These are phyloP conservation scores for Cyclina sinensis DNA, from an alignment of 1,140 invertebrate genomes.

Conservation along the genomic window DNA sequence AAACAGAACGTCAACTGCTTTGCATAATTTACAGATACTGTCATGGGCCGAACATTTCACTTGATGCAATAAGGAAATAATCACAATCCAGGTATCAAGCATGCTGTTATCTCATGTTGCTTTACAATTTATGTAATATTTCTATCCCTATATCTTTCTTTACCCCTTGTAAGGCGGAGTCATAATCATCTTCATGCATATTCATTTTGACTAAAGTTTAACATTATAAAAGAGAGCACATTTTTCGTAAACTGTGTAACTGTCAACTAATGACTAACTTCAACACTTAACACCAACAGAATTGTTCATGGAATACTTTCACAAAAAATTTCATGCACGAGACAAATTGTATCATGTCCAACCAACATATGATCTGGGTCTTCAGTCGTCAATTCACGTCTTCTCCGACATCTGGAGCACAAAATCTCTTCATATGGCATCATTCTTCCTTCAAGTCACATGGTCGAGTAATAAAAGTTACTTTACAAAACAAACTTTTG, in stretches of 20 bases:
- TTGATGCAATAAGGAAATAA: too few species aligned
- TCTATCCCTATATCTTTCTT: neutral
- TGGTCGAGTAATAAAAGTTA: neutral
- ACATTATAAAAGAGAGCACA: neutral
- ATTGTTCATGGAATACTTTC: constrained; percentile 2
- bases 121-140: neutral
- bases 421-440: neutral
- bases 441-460: neutral
- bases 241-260: neutral
- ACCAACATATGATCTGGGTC: neutral
- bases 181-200: neutral
- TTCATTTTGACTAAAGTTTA: neutral
- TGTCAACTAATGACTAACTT: constrained; percentile 2
- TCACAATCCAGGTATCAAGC: too few species aligned
- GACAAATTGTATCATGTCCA: neutral
- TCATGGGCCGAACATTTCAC: neutral
- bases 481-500: neutral
- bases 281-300: constrained; percentile 1
- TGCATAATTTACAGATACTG: too few species aligned
- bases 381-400: neutral
- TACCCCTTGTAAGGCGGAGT: neutral
- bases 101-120: too few species aligned
- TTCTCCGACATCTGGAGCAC: neutral
- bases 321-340: neutral
- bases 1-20: too few species aligned